These are phyloP conservation scores for Apotomis betuletana DNA, from an alignment of 2,888 invertebrate species.

Conservation along the genomic window DNA sequence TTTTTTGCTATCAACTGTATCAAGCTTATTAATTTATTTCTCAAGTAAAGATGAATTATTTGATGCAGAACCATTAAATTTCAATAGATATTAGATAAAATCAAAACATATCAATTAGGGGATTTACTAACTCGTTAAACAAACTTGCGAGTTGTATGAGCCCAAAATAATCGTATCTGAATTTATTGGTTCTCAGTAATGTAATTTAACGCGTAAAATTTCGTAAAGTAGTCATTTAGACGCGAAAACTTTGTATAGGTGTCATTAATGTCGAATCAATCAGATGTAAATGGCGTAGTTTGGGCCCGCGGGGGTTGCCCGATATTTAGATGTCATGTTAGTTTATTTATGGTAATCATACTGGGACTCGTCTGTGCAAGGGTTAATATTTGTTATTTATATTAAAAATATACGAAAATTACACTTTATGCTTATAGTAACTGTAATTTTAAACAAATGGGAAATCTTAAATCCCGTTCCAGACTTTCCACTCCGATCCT, in stretches of 20 bases:
- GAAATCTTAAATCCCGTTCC: no score
- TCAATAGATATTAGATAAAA: slow-evolving; percentile 47
- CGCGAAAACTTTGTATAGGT: slow-evolving; percentile 66
- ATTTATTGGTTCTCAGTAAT: slow-evolving; percentile 69
- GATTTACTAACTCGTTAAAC: slow-evolving; percentile 61
- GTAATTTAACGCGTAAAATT: slow-evolving; percentile 70
- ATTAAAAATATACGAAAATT: no score
- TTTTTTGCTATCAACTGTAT: no score
- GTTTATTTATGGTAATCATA: slow-evolving; percentile 71
- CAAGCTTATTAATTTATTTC: no score
- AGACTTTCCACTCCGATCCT: no score
- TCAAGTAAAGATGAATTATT: no score
- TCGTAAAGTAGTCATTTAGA: slow-evolving; percentile 67
- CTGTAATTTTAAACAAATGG: no score
- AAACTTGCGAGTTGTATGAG: slow-evolving; percentile 60
- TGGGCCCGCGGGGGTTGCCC: slow-evolving; percentile 55
- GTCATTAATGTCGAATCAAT: slow-evolving; percentile 79
- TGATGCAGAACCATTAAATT: background rate
- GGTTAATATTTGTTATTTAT: slow-evolving; percentile 12
- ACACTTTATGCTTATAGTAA: no score
- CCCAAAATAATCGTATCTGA: slow-evolving; percentile 66
- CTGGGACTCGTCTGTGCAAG: slow-evolving; percentile 36
- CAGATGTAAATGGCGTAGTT: slow-evolving; percentile 60
- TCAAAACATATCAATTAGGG: slow-evolving; percentile 52
- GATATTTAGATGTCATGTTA: slow-evolving; percentile 52